Base-by-base conservation (phyloP, 2,888 invertebrate species). In the Phragmatobia fuliginosa region DNA sequence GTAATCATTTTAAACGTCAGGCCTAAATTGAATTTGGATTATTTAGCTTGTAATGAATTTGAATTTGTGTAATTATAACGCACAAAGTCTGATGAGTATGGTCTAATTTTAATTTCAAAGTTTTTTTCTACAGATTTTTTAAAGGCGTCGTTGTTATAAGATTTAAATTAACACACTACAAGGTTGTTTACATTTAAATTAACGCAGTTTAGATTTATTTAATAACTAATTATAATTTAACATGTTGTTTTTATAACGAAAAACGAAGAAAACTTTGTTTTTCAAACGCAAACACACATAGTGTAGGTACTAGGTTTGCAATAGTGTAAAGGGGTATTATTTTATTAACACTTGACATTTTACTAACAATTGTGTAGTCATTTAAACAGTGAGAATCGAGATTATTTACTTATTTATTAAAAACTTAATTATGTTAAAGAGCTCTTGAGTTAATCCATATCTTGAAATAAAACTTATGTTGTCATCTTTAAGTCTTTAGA, bases 311-410 rank as follows among this genome's bases (percentile, higher is more conserved):
- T 56, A 56, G 28, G 52, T 25, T 56, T 11, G 28, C 14, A 56
- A 56, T 25, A 25, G 52, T 25, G 25, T 56, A 14, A 28, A 56
- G 25, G 14, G 25, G 10, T 52, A 11, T 25, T 56, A 28, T 25
- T 52, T 3, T 52, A 52, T 25, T 52, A 52, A 52, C 28, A 28
- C 28, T 56, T 45, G 32, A 45, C 63, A 62, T 62, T 5, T 56
- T 28, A 18, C 36, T 56, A 64, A 56, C 56, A 36, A 11, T 56
- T 32, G 32, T 33, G 28, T 64, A 25, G 28, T 66, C 18, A 4
- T 58, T 38, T 41, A n/a, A 56, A 41, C 60, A 62, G 68, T 68
- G 68, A 68, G 68, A 68, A 14, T 66, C 32, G 70, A 70, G 70
- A 70, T 70, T 70, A 70, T 65, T 68, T 31, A 67, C n/a, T 67